Evolutionary conservation across 2,113 vertebrate genomes (phyloP).

Genomic region (Aramus guarauna): DNA sequence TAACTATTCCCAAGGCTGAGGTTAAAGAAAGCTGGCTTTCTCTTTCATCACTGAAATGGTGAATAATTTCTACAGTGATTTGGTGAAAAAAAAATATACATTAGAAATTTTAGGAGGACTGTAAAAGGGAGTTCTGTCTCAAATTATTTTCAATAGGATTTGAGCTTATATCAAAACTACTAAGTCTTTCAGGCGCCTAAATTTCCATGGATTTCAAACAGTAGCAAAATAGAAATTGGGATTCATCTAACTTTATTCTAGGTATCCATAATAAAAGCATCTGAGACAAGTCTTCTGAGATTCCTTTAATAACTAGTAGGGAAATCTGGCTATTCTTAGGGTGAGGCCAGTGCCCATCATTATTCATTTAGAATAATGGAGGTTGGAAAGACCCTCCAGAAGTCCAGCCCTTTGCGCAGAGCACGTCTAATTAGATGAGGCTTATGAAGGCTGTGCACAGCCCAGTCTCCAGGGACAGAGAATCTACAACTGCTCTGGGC

Average conservation of each 20-base stretch:
- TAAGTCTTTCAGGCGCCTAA: not conserved
- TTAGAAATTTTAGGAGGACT: not conserved
- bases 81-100: not conserved
- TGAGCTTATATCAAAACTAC: not conserved
- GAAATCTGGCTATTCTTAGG: not conserved
- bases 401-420: not conserved
- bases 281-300: not conserved
- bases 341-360: not conserved
- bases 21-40: not conserved
- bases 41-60: not conserved
- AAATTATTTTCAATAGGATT: not conserved
- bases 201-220: not conserved
- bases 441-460: not conserved
- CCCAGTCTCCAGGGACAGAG: not conserved
- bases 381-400: not conserved
- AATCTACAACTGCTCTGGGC: rapidly evolving
- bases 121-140: not conserved
- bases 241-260: not conserved
- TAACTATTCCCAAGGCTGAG: not conserved
- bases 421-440: not conserved
- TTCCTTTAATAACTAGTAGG: not conserved
- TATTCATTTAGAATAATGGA: not conserved
- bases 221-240: not conserved
- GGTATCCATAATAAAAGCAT: not conserved
- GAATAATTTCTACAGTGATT: not conserved